Evolutionary conservation across 1,140 invertebrate genomes (phyloP), one percentile per base, ranked within the genome.

Genomic region (Phortica variegata): DNA sequence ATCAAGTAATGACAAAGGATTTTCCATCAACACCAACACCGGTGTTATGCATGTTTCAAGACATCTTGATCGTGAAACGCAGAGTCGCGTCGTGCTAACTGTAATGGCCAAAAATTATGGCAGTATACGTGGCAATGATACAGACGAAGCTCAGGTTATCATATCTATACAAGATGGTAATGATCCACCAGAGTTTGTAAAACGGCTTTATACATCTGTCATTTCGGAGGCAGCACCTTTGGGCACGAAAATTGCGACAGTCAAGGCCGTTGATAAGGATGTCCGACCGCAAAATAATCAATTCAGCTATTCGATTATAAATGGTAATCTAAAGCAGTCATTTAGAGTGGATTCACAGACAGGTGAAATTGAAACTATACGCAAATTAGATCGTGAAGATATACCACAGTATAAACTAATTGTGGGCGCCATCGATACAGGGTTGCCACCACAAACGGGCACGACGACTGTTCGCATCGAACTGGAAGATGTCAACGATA

Each of bases 51-150:
- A 84, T 32, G 90, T 96, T 0, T 86, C 90, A 1, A 79, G 89
- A 31, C 83, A 85, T 53, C 78, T 97, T 37, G 93, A 97, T 65
- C 81, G 93, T 29, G 94, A 97, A 78, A 93, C 91, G 0, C 91
- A 95, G 74, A 93, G 90, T 69, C 80, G 91, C 44, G 90, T 93
- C 2, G 87, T 93, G 1, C 77, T 97, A 4, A 94, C 90, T 0
- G 92, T 96, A 0, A 84, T 97, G 80, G 94, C 94, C 0, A 98
- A 97, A 78, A 97, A 98, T 75, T 84, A 84, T 34, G 94, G 94
- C 7, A 90, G 91, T 19, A 94, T 97, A 49, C 81, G 87, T 32
- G 93, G 93, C 7, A 95, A 97, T 76, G 94, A 97, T 65, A 96
- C 93, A 0, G 94, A 97, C 73, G 91, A 93, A 74, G 93, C 93